Conservation (phyloP, 2,797 vertebrate genomes). For the Arremon brunneinucha region DNA sequence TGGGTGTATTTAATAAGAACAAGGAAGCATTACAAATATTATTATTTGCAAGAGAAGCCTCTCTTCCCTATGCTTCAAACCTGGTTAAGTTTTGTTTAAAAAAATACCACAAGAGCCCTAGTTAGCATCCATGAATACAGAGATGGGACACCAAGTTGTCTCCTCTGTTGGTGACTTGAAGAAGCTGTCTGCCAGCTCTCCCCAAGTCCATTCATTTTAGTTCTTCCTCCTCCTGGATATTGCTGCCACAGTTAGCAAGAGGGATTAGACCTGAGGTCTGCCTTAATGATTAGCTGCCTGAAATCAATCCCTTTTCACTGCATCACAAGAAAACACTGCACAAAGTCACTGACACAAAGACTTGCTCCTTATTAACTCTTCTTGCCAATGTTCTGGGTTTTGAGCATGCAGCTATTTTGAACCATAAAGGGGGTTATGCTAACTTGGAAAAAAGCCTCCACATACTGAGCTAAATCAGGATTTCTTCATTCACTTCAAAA, state of each 20-base stretch:
- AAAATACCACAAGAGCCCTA: not conserved
- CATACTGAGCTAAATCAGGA: not conserved
- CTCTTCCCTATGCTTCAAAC: not conserved
- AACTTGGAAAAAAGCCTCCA: conserved; percentile 12
- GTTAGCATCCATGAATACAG: not conserved
- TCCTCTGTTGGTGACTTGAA: not conserved
- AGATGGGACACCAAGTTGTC: not conserved
- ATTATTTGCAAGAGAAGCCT: conserved; percentile 31
- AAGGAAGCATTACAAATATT: conserved; percentile 42
- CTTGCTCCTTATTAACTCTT: not conserved
- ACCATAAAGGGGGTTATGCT: not conserved
- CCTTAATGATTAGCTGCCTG: not conserved
- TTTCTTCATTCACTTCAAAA: conserved; percentile 27
- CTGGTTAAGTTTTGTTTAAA: not conserved
- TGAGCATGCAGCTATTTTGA: not conserved
- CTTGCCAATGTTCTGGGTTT: not conserved
- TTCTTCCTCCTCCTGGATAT: not conserved
- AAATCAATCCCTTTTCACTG: not conserved
- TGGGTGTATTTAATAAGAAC: conserved; percentile 51
- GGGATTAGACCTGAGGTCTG: not conserved
- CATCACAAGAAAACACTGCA: not conserved
- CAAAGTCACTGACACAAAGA: not conserved
- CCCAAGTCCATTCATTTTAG: not conserved
- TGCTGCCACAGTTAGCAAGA: not conserved
- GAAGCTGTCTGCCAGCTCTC: not conserved